Evolutionary conservation across 2,888 invertebrate species (phyloP), one percentile per base, ranked within the genome.

Genomic region (Andrena minutula): DNA sequence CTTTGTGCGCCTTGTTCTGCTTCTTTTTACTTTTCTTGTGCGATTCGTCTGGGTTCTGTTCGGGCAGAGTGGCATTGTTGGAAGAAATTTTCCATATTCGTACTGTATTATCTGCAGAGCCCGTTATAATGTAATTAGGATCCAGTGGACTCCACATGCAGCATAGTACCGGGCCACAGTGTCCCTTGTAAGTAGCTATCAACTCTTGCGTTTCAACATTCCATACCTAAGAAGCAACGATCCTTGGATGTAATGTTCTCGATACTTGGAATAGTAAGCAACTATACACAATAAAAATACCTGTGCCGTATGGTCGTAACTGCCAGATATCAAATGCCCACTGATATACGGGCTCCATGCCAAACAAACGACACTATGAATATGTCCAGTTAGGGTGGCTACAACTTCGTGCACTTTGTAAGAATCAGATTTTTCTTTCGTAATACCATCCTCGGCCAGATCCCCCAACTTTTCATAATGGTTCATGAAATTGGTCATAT

Each of bases 291-390:
- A 8, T 8, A 66, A 30, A 32, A 49, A 16, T 93, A 97, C 97
- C 94, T 96, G 95, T 30, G 96, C 96, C 41, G 96, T 95, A 30
- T 95, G 94, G 92, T 97, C 97, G 81, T 96, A 96, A 1, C 97
- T 96, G 0, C 96, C 96, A 2, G 97, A 96, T 6, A 96, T 95
- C 61, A 98, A 93, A 64, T 94, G 93, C 0, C 95, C 96, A 75
- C 96, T 96, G 2, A 94, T 91, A 90, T 97, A 96, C 0, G 96
- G 96, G 92, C 95, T 97, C 97, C 97, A 97, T 0, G 95, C 94
- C 6, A 96, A 87, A 66, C 95, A 95, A 0, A 95, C 94, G 28
- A 97, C 95, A 49, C 95, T 91, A 0, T 93, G 92, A 32, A 89
- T 93, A 91, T 97, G 97, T 0, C 95, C 95, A 0, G 78, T 82